These are phyloP conservation scores for Psophia crepitans DNA, from an alignment of 2,113 vertebrate species.

Conservation along the genomic window DNA sequence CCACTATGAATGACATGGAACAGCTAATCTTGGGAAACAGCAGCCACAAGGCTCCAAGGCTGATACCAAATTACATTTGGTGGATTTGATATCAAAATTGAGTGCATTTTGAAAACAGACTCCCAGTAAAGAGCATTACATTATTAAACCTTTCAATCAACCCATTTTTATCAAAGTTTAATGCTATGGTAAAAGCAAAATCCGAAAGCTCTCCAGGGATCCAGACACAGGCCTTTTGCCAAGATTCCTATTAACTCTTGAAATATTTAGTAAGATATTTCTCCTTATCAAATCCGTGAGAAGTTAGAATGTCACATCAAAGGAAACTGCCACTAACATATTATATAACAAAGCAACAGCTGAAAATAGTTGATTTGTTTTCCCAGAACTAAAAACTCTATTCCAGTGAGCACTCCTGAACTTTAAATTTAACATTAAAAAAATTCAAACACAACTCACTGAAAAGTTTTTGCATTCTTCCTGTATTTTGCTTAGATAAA, in stretches of 20 bases:
- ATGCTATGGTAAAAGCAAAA: neutral
- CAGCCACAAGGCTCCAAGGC: neutral
- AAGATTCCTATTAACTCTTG: neutral
- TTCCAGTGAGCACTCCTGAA: neutral
- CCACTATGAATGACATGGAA: accelerated
- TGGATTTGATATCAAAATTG: neutral
- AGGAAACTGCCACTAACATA: neutral
- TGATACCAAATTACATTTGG: neutral
- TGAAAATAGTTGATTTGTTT: neutral
- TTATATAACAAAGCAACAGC: neutral
- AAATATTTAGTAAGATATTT: neutral
- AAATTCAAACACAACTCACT: neutral
- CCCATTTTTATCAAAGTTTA: neutral
- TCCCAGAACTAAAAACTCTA: neutral
- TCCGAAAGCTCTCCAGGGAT: neutral
- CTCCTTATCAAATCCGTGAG: neutral
- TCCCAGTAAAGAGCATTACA: neutral
- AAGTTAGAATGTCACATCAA: neutral
- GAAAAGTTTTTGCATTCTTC: neutral
- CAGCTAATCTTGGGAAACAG: neutral
- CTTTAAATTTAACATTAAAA: neutral
- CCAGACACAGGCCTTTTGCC: neutral
- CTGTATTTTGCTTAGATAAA: neutral
- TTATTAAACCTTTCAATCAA: neutral
- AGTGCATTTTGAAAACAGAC: neutral